Conservation (phyloP, 2,113 vertebrate genomes). For the Connochaetes taurinus region DNA sequence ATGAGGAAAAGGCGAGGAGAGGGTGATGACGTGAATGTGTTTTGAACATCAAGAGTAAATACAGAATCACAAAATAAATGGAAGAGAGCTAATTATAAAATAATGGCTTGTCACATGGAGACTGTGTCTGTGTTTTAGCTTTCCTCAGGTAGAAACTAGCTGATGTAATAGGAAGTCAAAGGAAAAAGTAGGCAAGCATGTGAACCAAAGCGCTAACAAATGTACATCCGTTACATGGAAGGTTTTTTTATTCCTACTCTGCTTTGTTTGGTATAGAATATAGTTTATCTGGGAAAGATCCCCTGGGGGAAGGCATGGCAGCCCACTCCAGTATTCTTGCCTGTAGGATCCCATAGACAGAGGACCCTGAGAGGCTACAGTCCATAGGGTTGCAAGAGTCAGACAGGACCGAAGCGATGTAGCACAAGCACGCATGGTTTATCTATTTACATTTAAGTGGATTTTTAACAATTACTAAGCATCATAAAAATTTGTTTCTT, state of each 20-base stretch:
- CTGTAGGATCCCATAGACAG: background rate
- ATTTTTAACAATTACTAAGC: background rate
- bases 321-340: background rate
- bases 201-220: background rate
- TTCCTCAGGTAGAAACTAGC: background rate
- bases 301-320: background rate
- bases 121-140: background rate
- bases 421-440: rapidly evolving
- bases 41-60: background rate
- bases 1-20: background rate
- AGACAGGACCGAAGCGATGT: background rate
- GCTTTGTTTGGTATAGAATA: background rate
- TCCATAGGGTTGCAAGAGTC: background rate
- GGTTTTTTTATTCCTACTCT: background rate
- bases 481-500: background rate
- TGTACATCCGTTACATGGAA: background rate
- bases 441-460: background rate
- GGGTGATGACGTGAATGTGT: background rate
- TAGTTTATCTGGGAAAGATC: background rate
- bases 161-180: background rate
- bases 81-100: background rate
- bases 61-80: background rate
- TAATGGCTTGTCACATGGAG: background rate
- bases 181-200: background rate
- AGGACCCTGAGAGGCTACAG: background rate